phyloP scores from a whole-genome alignment of 2,113 vertebrate genomes.

The Erpornis zantholeuca region DNA sequence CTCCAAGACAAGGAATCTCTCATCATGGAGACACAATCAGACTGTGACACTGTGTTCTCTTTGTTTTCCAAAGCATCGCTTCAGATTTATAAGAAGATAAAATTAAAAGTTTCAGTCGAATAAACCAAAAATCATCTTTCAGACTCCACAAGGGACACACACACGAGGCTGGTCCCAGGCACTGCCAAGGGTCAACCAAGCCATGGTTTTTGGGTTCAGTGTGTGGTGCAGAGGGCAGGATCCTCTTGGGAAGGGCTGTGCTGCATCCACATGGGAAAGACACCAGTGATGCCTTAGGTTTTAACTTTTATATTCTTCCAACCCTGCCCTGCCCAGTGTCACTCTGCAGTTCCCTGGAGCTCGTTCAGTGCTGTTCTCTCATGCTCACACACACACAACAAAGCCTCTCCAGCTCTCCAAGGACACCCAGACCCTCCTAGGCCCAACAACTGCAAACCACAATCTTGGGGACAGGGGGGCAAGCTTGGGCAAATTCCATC shows the following conservation, averaged over 20 bases:
- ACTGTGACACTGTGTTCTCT: fast-evolving
- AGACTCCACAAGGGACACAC: neutral
- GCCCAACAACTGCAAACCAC: too few relatives aligned
- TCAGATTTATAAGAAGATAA: neutral
- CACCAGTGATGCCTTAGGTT: too few relatives aligned
- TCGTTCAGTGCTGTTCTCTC: too few relatives aligned
- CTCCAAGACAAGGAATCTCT: neutral
- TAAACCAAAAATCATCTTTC: neutral
- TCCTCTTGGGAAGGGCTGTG: neutral
- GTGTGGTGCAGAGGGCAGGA: neutral
- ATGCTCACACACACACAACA: too few relatives aligned
- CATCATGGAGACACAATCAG: fast-evolving
- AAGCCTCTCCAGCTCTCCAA: too few relatives aligned
- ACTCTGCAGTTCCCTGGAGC: too few relatives aligned
- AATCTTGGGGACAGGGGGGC: too few relatives aligned
- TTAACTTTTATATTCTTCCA: too few relatives aligned
- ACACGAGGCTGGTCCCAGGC: neutral
- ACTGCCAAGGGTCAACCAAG: neutral
- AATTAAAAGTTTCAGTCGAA: fast-evolving
- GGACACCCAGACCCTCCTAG: too few relatives aligned
- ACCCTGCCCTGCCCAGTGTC: too few relatives aligned
- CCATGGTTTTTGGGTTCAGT: fast-evolving
- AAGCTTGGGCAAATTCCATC: too few relatives aligned
- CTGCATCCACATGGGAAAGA: neutral
- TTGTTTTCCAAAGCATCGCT: neutral